Evolutionary conservation across 2,888 invertebrate genomes (phyloP).

Genomic region (Empis stercorea): DNA sequence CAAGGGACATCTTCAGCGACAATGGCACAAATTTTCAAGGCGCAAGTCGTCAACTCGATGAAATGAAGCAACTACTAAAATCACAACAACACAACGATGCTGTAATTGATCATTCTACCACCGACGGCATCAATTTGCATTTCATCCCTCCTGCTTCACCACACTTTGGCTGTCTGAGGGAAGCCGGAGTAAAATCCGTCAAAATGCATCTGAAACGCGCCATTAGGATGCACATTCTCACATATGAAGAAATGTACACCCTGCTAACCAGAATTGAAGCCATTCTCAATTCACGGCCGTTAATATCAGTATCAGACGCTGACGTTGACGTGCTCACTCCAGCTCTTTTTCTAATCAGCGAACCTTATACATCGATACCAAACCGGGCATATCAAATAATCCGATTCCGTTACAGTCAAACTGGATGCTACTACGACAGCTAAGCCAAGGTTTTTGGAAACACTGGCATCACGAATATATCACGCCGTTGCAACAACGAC

Average conservation of each 20-base stretch:
- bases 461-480: too few relatives aligned
- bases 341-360: not conserved
- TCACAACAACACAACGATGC: not conserved
- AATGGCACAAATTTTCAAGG: constrained; percentile 5
- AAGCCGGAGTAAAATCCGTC: not conserved
- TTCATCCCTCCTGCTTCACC: not conserved
- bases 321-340: not conserved
- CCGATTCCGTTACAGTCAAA: too few relatives aligned
- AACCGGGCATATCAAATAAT: too few relatives aligned
- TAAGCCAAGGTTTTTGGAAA: too few relatives aligned
- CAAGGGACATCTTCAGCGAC: not conserved
- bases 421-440: too few relatives aligned
- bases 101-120: not conserved
- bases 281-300: not conserved
- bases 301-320: not conserved
- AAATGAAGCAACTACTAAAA: not conserved
- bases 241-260: not conserved
- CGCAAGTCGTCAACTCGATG: not conserved
- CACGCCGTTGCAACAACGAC: too few relatives aligned
- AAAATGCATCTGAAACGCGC: not conserved
- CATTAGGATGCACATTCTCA: not conserved
- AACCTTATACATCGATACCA: not conserved
- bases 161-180: not conserved
- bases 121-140: not conserved
- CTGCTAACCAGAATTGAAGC: not conserved